These are phyloP conservation scores for Stigmatopora nigra DNA, from an alignment of 2,113 vertebrate genomes.

Conservation along the genomic window DNA sequence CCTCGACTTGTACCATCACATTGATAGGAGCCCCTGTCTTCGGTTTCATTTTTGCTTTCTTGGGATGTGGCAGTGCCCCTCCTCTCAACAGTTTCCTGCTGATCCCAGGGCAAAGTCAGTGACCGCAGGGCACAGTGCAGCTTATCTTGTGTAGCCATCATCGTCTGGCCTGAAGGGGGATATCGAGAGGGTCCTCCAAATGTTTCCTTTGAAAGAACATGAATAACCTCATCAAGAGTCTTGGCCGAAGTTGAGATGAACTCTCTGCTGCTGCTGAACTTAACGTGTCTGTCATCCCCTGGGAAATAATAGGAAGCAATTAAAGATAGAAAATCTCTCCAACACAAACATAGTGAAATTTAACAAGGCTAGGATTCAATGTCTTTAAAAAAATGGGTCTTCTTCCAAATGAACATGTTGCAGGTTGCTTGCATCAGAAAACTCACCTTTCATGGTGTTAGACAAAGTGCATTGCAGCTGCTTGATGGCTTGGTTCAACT, in stretches of 20 bases:
- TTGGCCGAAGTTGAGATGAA: constrained; percentile 57
- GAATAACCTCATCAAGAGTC: constrained; percentile 57
- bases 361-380: neutral
- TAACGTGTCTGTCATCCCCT: constrained; percentile 48
- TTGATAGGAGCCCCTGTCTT: constrained; percentile 13
- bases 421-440: constrained; percentile 4
- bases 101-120: constrained; percentile 50
- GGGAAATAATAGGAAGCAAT: neutral
- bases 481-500: constrained; percentile 70
- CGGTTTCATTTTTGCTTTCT: constrained; percentile 19
- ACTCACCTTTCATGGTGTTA: constrained; percentile 72
- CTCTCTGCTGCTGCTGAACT: constrained; percentile 42
- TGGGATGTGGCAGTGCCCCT: constrained; percentile 20
- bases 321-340: neutral
- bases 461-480: constrained; percentile 65
- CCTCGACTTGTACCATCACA: constrained; percentile 29
- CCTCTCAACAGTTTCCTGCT: constrained; percentile 22
- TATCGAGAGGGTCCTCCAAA: constrained; percentile 18
- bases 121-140: constrained; percentile 68
- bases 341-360: neutral
- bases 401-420: neutral
- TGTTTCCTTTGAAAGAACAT: constrained; percentile 18
- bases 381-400: neutral
- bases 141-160: constrained; percentile 49
- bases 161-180: constrained; percentile 38